Evolutionary conservation across 2,888 invertebrate species (phyloP), one percentile per base, ranked within the genome.

Genomic region (Lepidonotus clava): DNA sequence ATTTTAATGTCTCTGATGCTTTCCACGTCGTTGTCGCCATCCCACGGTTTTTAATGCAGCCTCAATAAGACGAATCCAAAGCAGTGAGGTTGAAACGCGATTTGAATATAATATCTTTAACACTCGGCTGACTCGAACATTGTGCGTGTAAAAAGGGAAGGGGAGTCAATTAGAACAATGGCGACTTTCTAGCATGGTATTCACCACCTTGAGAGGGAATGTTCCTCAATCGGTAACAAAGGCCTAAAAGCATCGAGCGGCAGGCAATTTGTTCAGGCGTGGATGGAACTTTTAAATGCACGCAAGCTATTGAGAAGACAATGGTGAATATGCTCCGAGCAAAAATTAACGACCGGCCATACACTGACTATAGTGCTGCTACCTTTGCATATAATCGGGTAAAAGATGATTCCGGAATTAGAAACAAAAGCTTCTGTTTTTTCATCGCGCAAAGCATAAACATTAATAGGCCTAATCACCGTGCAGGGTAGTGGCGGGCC

Each of bases 61-160:
- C 36, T 71, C 71, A 71, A 38, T 24, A 38, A 36, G 34, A 71
- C 71, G n/a, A 71, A 71, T 71, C 71, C 38, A 71, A 71, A 71
- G 71, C 71, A 71, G 71, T 38, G 71, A 38, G n/a, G 71, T 71
- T 71, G 71, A 71, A 71, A 71, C 24, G 71, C 34, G 71, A 71
- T 71, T 71, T 71, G 71, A 71, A 71, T 71, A 71, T 71, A 71
- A 71, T 71, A 71, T 71, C 18, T 71, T 71, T 71, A 71, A 71
- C 71, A 34, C 71, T 71, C 71, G 71, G 71, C 34, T 34, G 71
- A 34, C 36, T 34, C 71, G 18, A 71, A n/a, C 18, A 34, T 4
- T 71, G 71, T 21, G 36, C 18, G 71, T 71, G 66, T 66, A 14
- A 24, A 66, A 36, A 61, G 38, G 38, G n/a, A n/a, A 24, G 38